Evolutionary conservation across 2,113 vertebrate genomes (phyloP).

Genomic region (Cyprinodon brontotheroides): DNA sequence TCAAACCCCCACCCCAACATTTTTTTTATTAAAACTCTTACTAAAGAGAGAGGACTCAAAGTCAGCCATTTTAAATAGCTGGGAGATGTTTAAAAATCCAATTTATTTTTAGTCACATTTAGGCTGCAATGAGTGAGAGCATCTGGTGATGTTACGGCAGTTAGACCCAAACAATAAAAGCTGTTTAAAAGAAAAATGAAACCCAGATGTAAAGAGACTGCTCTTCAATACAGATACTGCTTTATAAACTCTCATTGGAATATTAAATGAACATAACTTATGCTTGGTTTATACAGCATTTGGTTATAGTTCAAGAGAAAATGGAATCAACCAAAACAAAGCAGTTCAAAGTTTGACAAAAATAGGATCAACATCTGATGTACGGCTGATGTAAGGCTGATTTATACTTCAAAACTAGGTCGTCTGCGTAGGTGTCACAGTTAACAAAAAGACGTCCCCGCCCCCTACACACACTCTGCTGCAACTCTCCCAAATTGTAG

Average conservation of each 20-base stretch:
- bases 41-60: neutral
- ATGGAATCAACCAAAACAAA: neutral
- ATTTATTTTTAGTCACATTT: neutral
- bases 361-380: neutral
- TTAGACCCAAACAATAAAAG: too few species aligned
- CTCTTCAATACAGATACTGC: neutral
- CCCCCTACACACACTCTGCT: too few species aligned
- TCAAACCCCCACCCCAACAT: too few species aligned
- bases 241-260: neutral
- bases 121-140: neutral
- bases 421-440: too few species aligned
- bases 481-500: too few species aligned
- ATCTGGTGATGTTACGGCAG: neutral
- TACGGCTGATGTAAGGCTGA: too few species aligned
- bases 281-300: neutral
- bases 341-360: neutral
- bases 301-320: neutral
- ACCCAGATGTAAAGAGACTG: neutral
- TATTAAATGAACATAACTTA: neutral
- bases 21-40: neutral
- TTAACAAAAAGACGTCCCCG: too few species aligned
- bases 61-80: neutral
- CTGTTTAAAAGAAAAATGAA: too few species aligned
- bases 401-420: neutral
- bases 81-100: neutral